phyloP scores from a whole-genome alignment of 2,888 invertebrate species.

The Dicyrtoma fusca region DNA sequence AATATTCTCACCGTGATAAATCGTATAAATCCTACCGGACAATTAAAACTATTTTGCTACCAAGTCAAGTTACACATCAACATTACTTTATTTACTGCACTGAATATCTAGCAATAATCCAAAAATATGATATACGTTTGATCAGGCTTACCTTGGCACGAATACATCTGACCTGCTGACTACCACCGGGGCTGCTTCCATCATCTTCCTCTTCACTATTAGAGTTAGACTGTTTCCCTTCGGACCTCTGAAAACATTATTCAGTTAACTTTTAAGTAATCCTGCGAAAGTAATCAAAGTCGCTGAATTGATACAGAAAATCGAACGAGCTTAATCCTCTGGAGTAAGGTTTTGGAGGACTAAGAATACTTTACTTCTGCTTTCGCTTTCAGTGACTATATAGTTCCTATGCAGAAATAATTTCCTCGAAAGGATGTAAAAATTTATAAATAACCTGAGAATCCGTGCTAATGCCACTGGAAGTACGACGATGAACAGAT shows the following conservation, averaged over 20 bases:
- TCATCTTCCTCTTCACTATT: conserved; percentile 59
- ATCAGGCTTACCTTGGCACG: conserved; percentile 48
- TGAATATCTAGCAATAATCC: background rate
- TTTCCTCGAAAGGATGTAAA: too few relatives aligned
- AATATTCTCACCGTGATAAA: too few relatives aligned
- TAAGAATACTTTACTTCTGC: too few relatives aligned
- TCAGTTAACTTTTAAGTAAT: background rate
- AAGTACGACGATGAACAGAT: conserved; percentile 58
- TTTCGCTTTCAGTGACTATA: too few relatives aligned
- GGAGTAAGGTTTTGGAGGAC: too few relatives aligned
- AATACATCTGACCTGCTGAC: conserved; percentile 56
- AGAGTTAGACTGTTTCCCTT: conserved; percentile 59
- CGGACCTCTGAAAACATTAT: conserved; percentile 50
- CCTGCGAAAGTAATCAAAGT: background rate
- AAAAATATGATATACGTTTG: background rate
- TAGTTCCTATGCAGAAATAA: too few relatives aligned
- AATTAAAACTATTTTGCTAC: too few relatives aligned
- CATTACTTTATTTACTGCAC: background rate
- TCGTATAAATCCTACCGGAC: too few relatives aligned
- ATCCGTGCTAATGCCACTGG: conserved; percentile 58
- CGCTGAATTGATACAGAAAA: too few relatives aligned
- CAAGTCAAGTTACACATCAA: too few relatives aligned
- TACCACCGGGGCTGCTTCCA: conserved; percentile 53
- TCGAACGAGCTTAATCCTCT: too few relatives aligned
- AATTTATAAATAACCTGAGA: conserved; percentile 56